These are phyloP conservation scores for Drosophila teissieri DNA, from an alignment of 1,140 invertebrate genomes.

Conservation along the genomic window DNA sequence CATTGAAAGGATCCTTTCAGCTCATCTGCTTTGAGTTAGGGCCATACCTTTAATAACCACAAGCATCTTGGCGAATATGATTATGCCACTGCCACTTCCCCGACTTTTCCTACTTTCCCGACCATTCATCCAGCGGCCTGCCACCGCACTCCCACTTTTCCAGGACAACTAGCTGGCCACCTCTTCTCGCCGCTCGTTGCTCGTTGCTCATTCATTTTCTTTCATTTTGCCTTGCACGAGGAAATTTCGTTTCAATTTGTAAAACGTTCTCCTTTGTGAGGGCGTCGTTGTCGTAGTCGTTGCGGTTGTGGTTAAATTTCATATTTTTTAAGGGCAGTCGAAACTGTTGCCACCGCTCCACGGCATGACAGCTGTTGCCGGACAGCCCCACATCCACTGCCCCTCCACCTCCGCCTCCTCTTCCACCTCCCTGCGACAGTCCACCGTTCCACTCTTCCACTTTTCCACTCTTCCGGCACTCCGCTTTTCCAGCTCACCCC, in stretches of 20 bases:
- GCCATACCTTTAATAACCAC: slow-evolving; percentile 3
- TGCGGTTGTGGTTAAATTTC: slow-evolving; percentile 61
- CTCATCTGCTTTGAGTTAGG: slow-evolving; percentile 2
- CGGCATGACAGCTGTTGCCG: slow-evolving; percentile 72
- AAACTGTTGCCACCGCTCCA: slow-evolving; percentile 44
- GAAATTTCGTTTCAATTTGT: slow-evolving; percentile 75
- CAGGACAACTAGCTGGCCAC: not conserved
- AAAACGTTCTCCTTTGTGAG: slow-evolving; percentile 59
- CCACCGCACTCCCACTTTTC: not conserved
- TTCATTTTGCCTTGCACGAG: slow-evolving; percentile 36
- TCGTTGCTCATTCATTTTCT: slow-evolving; percentile 61
- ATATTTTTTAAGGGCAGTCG: slow-evolving; percentile 51
- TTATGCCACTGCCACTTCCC: slow-evolving; percentile 9
- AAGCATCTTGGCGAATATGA: slow-evolving; percentile 9
- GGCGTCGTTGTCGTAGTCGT: slow-evolving; percentile 5
- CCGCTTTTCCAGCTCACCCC: slow-evolving; percentile 1
- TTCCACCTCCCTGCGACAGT: slow-evolving; percentile 1
- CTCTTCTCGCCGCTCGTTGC: not conserved
- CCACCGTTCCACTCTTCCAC: not conserved
- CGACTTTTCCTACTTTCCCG: not conserved
- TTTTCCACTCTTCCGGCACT: not conserved
- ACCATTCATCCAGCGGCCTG: not conserved
- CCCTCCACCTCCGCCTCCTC: not conserved
- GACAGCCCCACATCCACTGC: slow-evolving; percentile 4
- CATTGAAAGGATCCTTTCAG: slow-evolving; percentile 8